phyloP scores from a whole-genome alignment of 2,113 vertebrate species.

The Meleagris gallopavo region DNA sequence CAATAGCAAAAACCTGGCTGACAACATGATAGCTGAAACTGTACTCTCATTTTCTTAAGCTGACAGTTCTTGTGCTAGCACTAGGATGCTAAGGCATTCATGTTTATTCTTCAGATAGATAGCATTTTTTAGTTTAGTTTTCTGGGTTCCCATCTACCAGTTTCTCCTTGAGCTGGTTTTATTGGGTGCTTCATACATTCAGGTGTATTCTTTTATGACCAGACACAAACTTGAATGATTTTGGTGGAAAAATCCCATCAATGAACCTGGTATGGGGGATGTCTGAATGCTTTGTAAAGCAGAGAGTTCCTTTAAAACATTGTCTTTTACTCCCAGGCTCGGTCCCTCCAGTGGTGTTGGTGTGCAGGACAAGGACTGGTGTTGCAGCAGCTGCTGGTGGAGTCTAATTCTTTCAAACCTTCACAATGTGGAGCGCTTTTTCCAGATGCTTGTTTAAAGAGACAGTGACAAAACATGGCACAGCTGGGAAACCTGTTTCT shows the following conservation, averaged over 20 bases:
- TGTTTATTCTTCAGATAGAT: neutral
- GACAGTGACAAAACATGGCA: neutral
- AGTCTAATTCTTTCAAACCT: neutral
- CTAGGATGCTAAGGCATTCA: neutral
- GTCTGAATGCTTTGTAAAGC: neutral
- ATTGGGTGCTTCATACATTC: neutral
- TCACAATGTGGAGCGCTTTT: neutral
- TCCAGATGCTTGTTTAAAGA: neutral
- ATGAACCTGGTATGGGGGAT: fast-evolving
- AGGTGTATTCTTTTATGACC: neutral
- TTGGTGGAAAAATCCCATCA: neutral
- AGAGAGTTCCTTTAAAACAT: neutral
- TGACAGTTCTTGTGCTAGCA: neutral
- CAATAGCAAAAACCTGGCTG: neutral
- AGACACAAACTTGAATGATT: neutral
- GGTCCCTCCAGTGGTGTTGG: neutral
- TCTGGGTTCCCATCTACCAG: fast-evolving
- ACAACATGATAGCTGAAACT: neutral
- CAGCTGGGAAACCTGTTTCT: neutral
- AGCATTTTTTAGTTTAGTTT: neutral
- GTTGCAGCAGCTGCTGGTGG: neutral
- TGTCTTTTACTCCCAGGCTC: neutral
- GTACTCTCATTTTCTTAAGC: neutral
- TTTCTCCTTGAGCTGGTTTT: neutral
- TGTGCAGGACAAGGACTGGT: neutral